phyloP scores from a whole-genome alignment of 1,140 invertebrate species.

The Hycleus cichorii region DNA sequence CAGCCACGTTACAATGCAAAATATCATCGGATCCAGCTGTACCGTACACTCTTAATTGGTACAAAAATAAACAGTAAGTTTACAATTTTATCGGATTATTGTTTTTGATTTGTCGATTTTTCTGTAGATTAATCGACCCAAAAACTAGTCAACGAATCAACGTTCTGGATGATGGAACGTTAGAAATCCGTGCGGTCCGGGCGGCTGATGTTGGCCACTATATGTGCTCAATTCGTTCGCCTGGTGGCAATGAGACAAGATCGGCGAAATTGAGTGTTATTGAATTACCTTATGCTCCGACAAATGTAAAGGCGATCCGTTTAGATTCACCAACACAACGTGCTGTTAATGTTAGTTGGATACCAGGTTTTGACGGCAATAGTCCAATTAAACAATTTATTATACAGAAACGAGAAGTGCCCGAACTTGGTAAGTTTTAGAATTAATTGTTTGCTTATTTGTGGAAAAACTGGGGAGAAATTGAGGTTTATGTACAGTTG shows the following conservation, averaged over 20 bases:
- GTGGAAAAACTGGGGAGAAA: no score
- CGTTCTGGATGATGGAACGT: constrained; percentile 65
- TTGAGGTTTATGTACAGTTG: no score
- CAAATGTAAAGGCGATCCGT: constrained; percentile 70
- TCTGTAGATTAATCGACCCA: constrained; percentile 52
- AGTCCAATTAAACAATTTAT: constrained; percentile 91
- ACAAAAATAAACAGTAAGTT: constrained; percentile 73
- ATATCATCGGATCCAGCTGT: constrained; percentile 87
- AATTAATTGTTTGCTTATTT: background rate
- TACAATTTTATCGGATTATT: background rate
- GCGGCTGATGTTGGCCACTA: constrained; percentile 77
- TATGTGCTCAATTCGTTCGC: constrained; percentile 72
- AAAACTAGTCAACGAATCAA: constrained; percentile 58
- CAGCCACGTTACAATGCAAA: constrained; percentile 85
- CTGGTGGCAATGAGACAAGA: constrained; percentile 86
- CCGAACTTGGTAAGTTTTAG: constrained; percentile 60
- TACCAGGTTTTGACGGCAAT: constrained; percentile 93
- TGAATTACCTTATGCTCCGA: constrained; percentile 88
- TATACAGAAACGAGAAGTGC: constrained; percentile 82
- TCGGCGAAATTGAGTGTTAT: constrained; percentile 79
- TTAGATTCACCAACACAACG: constrained; percentile 51
- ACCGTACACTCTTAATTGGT: constrained; percentile 88
- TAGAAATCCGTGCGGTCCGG: constrained; percentile 73
- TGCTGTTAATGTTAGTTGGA: constrained; percentile 88
- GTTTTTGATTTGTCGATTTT: constrained; percentile 7